phyloP scores from a whole-genome alignment of 2,113 vertebrate species.

The Pardalotus punctatus region DNA sequence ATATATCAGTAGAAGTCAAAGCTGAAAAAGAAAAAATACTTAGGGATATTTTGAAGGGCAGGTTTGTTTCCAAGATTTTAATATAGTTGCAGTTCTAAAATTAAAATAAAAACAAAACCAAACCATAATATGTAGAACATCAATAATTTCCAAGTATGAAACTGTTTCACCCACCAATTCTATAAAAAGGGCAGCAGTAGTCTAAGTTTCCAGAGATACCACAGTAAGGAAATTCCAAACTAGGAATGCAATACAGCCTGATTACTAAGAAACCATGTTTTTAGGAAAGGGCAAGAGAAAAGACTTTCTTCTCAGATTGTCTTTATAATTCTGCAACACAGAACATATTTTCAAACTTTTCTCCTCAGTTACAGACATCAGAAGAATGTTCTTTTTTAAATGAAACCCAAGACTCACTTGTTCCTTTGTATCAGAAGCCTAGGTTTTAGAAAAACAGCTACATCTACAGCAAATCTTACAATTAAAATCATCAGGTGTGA shows the following conservation, averaged over 20 bases:
- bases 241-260: neutral
- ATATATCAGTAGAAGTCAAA: neutral
- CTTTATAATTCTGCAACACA: neutral
- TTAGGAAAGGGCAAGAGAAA: neutral
- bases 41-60: neutral
- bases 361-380: neutral
- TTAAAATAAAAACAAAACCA: neutral
- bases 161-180: neutral
- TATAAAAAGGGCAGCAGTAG: neutral
- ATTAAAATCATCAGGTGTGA: neutral
- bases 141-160: neutral
- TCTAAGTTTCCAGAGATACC: neutral
- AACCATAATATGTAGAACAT: neutral
- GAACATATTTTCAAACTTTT: neutral
- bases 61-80: neutral
- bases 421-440: neutral
- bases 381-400: neutral
- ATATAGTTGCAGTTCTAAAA: neutral
- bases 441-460: neutral
- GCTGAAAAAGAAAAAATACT: neutral
- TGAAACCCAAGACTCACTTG: neutral
- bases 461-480: neutral
- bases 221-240: neutral
- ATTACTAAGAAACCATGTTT: neutral
- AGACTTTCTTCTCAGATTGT: neutral